These are phyloP conservation scores for Sericinus montela DNA, from an alignment of 2,888 invertebrate species.

Conservation along the genomic window DNA sequence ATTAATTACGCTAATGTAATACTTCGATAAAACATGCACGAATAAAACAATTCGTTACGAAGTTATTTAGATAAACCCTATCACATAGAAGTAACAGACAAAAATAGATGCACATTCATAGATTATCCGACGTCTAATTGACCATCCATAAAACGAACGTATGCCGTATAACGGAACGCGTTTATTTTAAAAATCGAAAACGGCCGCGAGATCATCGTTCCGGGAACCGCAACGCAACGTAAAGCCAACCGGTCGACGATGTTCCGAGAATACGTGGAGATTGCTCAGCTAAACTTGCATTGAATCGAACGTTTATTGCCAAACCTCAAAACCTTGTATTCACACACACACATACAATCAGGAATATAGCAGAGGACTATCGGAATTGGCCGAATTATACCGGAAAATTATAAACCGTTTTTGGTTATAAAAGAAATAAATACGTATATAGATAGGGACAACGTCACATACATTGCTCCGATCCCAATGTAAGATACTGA, in stretches of 20 bases:
- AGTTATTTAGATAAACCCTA: too few species aligned
- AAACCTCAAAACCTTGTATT: constrained; percentile 33
- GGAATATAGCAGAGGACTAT: too few species aligned
- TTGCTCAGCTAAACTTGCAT: constrained; percentile 53
- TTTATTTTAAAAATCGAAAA: constrained; percentile 72
- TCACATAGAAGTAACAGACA: not conserved
- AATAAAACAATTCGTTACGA: too few species aligned
- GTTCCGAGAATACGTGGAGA: constrained; percentile 67
- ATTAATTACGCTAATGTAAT: too few species aligned
- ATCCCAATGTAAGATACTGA: too few species aligned
- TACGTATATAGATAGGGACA: too few species aligned
- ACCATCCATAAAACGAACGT: constrained; percentile 50
- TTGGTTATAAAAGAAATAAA: too few species aligned
- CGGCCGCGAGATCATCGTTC: constrained; percentile 51
- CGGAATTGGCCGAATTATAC: too few species aligned
- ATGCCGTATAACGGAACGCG: constrained; percentile 56
- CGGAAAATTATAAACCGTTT: too few species aligned
- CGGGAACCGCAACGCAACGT: constrained; percentile 47
- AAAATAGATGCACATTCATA: not conserved
- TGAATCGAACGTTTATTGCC: constrained; percentile 58
- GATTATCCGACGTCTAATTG: constrained; percentile 32
- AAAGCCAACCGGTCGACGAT: constrained; percentile 47
- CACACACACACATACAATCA: too few species aligned
- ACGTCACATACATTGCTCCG: too few species aligned
- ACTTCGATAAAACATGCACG: too few species aligned